Base-by-base conservation (phyloP, 2,888 invertebrate species). In the Caradrina clavipalpis region DNA sequence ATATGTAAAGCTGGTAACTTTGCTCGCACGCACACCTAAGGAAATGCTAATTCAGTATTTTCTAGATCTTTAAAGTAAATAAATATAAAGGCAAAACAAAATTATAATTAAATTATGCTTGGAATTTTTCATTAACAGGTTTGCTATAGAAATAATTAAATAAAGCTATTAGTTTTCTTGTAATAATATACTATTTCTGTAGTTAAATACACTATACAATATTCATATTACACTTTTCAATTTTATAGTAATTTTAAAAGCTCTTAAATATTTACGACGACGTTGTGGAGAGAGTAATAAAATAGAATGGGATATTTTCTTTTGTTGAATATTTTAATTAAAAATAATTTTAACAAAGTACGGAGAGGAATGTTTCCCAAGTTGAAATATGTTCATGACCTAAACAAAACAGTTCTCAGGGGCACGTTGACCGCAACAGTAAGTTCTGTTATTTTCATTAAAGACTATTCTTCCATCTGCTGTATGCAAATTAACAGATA, bases 401-500 rank as follows among this genome's bases (percentile, higher is more conserved):
- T 61, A 69, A 83, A 82, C 76, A 81, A 72, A 76, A 84, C 78
- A 84, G 69, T 90, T 94, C 94, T 85, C 93, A 93, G 87, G 82
- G 73, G 93, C 83, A 84, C 92, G 83, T 87, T 87, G 89, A 94
- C 91, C 94, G 85, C 86, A 69, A 83, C 82, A 83, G 87, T 55
- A 56, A 56, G 73, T 87, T 87, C 87, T 86, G 88, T 88, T 90
- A 88, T 87, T 88, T 82, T 78, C 79, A 87, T 89, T 89, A 88
- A 86, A 89, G 88, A 83, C 88, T 84, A 87, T 87, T 89, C 88
- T 83, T 89, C 84, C 86, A 88, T 88, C 82, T 78, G 90, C 86
- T 84, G 80, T 89, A 93, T 93, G 89, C 89, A 93, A 93, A 95
- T 92, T 90, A 89, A 91, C 72, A 65, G 54, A 70, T 90, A 88